Evolutionary conservation across 1,140 invertebrate genomes (phyloP), one percentile per base, ranked within the genome.

Genomic region (Oncopodura yosiiana): DNA sequence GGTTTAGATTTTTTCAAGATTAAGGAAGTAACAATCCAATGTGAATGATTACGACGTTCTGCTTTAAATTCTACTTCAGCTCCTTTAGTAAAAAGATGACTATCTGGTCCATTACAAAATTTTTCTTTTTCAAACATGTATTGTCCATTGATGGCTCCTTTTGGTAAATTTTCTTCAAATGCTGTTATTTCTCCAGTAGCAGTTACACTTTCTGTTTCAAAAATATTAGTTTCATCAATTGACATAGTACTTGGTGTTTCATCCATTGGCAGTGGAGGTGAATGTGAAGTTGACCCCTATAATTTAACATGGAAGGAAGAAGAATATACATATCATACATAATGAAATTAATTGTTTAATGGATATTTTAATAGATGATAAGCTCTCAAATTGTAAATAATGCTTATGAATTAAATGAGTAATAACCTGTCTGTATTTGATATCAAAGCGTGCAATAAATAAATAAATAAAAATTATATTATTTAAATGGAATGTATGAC

Each of bases 71-170:
- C 42, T 19, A 53, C 48, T 16, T 51, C 34, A 18, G 3, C 4
- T 6, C 53, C 45, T n/a, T n/a, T 9, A 8, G 14, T 12, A 16
- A 19, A 16, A 8, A 9, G 16, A 29, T 11, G 3, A n/a, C n/a
- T n/a, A n/a, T n/a, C n/a, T n/a, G n/a, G n/a, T n/a, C n/a, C n/a
- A n/a, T 9, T 3, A 3, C 9, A 30, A 43, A 8, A 32, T 12
- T 14, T 12, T 3, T 41, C 36, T n/a, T 36, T 19, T 0, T 27
- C 18, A 19, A 60, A 54, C 8, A 37, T 8, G 19, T 60, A 60
- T 11, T 16, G 50, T n/a, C 44, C 44, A 41, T 60, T 48, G 14
- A 60, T 60, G 0, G 46, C 26, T 6, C 57, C 57, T 16, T 39
- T 51, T 9, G 45, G n/a, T n/a, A 51, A 16, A n/a, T 24, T 37